Evolutionary conservation across 2,888 invertebrate genomes (phyloP).

Genomic region (Sminthurinus aureus): DNA sequence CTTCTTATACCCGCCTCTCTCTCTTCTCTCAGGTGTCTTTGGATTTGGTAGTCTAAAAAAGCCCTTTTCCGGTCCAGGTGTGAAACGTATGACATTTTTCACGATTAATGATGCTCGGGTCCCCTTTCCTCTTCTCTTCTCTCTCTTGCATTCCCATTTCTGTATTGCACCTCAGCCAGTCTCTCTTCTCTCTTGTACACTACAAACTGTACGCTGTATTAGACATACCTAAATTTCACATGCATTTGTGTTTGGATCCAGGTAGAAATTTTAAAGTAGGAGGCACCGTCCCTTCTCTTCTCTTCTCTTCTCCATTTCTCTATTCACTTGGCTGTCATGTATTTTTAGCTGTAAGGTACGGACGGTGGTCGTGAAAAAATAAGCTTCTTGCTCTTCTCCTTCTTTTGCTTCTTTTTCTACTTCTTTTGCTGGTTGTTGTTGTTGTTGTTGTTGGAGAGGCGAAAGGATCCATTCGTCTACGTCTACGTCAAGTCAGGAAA

Average conservation of each 20-base stretch:
- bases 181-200: conserved; percentile 17
- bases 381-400: conserved; percentile 23
- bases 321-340: too few relatives aligned
- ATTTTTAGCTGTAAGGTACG: too few relatives aligned
- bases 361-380: conserved; percentile 28
- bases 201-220: too few relatives aligned
- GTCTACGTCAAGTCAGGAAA: conserved; percentile 32
- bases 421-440: too few relatives aligned
- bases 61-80: conserved; percentile 60
- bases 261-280: background rate
- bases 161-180: too few relatives aligned
- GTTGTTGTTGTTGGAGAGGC: too few relatives aligned
- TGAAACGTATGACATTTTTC: conserved; percentile 59
- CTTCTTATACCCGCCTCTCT: background rate
- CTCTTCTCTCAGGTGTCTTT: conserved; percentile 50
- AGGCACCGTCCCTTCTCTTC: background rate
- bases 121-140: conserved; percentile 25
- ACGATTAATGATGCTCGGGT: conserved; percentile 56
- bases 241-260: too few relatives aligned
- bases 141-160: conserved; percentile 18
- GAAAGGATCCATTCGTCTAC: conserved; percentile 29
- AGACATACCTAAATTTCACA: too few relatives aligned
- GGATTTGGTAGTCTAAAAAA: conserved; percentile 39
- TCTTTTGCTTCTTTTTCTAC: too few relatives aligned
- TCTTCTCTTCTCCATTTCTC: too few relatives aligned